Conservation (phyloP, 2,113 vertebrate species). For the Polypterus senegalus region DNA sequence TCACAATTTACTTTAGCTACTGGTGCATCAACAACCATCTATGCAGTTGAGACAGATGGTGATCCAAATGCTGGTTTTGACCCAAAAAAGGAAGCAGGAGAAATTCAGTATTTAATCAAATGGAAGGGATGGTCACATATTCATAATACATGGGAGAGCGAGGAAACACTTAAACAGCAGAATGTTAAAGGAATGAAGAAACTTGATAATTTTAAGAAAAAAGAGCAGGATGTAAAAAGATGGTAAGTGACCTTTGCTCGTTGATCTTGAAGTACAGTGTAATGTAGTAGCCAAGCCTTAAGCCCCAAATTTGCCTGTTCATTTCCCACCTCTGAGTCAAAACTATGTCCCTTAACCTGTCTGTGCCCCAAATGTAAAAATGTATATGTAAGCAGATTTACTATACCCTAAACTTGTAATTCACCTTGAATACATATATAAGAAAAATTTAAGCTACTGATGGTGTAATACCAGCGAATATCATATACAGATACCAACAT, state of each 20-base stretch:
- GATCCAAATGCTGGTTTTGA: slow-evolving; percentile 80
- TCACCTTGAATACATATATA: no score
- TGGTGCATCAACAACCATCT: slow-evolving; percentile 87
- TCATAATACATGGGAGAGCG: slow-evolving; percentile 97
- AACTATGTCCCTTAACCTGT: no score
- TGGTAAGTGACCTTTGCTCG: slow-evolving; percentile 51
- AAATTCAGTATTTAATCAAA: slow-evolving; percentile 89
- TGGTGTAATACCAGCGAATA: no score
- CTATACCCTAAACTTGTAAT: no score
- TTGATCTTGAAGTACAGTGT: not conserved
- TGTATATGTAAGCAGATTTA: no score
- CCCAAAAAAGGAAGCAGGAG: slow-evolving; percentile 67
- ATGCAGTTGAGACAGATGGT: slow-evolving; percentile 89
- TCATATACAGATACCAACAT: no score
- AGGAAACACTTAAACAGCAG: slow-evolving; percentile 86
- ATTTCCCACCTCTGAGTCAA: no score
- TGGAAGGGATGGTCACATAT: slow-evolving; percentile 99
- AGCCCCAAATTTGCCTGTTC: no score
- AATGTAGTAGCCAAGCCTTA: not conserved
- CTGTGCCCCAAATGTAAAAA: no score
- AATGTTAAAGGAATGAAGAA: slow-evolving; percentile 98
- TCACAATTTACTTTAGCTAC: slow-evolving; percentile 51
- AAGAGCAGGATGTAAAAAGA: slow-evolving; percentile 83
- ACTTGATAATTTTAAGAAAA: slow-evolving; percentile 96
- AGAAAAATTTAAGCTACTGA: no score